Conservation (phyloP, 2,797 vertebrate species). For the Geotrypetes seraphini region DNA sequence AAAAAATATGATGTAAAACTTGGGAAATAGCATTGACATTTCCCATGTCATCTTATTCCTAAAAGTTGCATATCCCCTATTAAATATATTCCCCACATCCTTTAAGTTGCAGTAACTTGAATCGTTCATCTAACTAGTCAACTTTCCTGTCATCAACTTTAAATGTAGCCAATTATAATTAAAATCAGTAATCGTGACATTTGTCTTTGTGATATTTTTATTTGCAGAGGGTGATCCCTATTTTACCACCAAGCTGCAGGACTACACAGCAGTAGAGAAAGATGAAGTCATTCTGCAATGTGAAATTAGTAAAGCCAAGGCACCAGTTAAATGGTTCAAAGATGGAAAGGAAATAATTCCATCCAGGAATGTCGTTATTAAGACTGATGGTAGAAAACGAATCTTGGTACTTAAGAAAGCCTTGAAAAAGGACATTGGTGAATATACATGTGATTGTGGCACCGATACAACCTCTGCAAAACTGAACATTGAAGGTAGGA, state of each 20-base stretch:
- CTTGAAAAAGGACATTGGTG: conserved; percentile 79
- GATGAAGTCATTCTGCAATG: conserved; percentile 86
- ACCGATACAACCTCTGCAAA: conserved; percentile 84
- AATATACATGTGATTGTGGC: conserved; percentile 87
- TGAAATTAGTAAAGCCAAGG: conserved; percentile 83
- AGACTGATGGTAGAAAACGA: conserved; percentile 79
- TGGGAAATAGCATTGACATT: no score
- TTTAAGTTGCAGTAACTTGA: neutral
- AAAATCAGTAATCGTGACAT: neutral
- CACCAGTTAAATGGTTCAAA: conserved; percentile 91
- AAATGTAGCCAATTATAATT: neutral
- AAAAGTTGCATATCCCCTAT: no score
- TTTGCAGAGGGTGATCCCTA: conserved; percentile 87
- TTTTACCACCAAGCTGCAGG: conserved; percentile 87
- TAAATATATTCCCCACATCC: neutral
- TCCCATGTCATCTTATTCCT: no score
- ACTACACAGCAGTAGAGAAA: conserved; percentile 89
- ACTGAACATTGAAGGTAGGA: conserved; percentile 84
- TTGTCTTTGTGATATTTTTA: conserved; percentile 3
- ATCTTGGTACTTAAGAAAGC: conserved; percentile 82
- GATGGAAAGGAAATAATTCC: conserved; percentile 81
- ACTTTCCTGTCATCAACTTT: no score
- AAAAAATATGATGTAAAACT: no score
- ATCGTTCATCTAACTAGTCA: no score
- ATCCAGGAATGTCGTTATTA: conserved; percentile 77